Evolutionary conservation across 2,888 invertebrate genomes (phyloP), one percentile per base, ranked within the genome.

Genomic region (Nephrocerus scutellatus): DNA sequence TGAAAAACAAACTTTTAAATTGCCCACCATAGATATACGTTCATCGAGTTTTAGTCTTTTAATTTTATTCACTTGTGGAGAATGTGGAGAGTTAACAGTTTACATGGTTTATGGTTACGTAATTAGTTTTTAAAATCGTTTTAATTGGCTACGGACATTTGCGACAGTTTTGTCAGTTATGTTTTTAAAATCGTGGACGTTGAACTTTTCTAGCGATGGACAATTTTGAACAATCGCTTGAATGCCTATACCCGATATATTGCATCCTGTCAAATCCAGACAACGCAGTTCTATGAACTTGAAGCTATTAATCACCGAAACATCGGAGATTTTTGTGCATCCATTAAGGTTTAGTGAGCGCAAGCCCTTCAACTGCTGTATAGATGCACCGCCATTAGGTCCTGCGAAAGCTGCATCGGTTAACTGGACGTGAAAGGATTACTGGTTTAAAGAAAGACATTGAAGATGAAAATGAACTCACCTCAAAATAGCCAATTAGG

Each of bases 341-440:
- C 77, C 76, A 41, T 77, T 75, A 12, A 85, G 67, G 56, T 83
- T 78, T 6, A 85, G 66, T 31, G 73, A 70, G 42, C 66, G 70
- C 3, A 85, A 68, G 0, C 72, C 68, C 46, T 68, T 73, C 10
- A 79, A 53, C 21, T 74, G 67, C 21, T 72, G 72, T 41, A 80
- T 67, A 6, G 76, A 76, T 53, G 71, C 74, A 2, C 66, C 65
- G 26, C 57, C 57, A n/a, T n/a, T n/a, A n/a, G 80, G 78, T 18
- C 81, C 81, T 13, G 83, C 80, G 12, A 85, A 63, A 2, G 83
- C 84, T 20, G 74, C 75, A 66, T 85, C 84, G 8, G 81, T 79
- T 20, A 68, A 50, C 63, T 64, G n/a, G n/a, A n/a, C n/a, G n/a
- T n/a, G n/a, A n/a, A n/a, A n/a, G n/a, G n/a, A n/a, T n/a, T n/a